A percentile compares a stretch with the other conserved stretches of the same genome.
Evolutionary conservation across 2,888 invertebrate species (phyloP).

Genomic region (Alcis repandata): DNA sequence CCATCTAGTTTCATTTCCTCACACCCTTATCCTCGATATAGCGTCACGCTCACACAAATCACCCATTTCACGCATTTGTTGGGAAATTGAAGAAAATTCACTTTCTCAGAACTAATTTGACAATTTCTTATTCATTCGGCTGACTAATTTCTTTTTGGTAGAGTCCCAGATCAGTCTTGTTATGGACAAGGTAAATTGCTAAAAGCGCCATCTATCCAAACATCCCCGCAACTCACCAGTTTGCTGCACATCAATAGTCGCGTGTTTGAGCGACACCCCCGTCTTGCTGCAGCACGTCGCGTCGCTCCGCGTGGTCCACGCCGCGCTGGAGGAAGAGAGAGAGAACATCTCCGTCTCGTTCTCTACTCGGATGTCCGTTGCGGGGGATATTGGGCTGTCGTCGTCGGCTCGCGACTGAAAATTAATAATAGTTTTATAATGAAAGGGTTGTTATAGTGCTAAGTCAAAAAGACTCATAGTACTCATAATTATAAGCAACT

Average conservation of each 20-base stretch:
- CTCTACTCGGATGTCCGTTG: conserved; percentile 65
- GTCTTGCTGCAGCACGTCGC: conserved; percentile 35
- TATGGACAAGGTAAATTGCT: neutral
- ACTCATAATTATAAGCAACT: too few species aligned
- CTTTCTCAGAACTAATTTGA: neutral
- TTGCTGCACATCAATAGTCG: conserved; percentile 15
- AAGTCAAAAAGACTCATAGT: too few species aligned
- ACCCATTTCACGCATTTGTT: too few species aligned
- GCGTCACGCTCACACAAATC: too few species aligned
- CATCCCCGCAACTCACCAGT: conserved; percentile 86
- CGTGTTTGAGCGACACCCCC: conserved; percentile 43
- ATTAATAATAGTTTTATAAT: too few species aligned
- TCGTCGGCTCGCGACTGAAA: conserved; percentile 52
- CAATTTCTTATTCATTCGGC: neutral
- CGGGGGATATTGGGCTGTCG: conserved; percentile 50
- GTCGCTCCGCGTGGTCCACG: conserved; percentile 33
- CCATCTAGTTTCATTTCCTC: too few species aligned
- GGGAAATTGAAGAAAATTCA: too few species aligned
- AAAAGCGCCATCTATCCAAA: conserved; percentile 63
- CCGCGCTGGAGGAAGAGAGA: conserved; percentile 46
- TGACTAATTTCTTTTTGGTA: too few species aligned
- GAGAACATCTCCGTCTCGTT: conserved; percentile 65
- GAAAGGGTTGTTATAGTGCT: too few species aligned
- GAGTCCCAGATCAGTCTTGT: too few species aligned
- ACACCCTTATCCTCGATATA: too few species aligned